Evolutionary conservation across 2,113 vertebrate genomes (phyloP), one percentile per base, ranked within the genome.

Genomic region (Myotis brandtii): DNA sequence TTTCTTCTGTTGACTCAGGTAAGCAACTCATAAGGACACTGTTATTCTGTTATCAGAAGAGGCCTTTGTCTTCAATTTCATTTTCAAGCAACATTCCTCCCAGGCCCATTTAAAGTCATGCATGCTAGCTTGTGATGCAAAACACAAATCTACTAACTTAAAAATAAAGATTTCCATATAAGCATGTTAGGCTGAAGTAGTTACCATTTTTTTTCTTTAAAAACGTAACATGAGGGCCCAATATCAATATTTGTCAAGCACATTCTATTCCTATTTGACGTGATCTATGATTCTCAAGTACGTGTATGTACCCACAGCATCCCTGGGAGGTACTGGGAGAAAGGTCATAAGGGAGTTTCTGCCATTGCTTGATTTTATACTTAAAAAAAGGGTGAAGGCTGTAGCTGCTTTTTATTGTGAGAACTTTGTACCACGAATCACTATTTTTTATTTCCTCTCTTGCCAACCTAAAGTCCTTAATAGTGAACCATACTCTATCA

Each of bases 361-460:
- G 76, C n/a, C 37, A 14, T 70, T 43, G 14, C 43, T 72, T 91
- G 79, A 62, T 88, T 93, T 85, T 87, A 54, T 59, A 9, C 21
- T 94, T 79, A 21, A 64, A 50, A 80, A 79, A 77, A 40, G 9
- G 32, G 0, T 3, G 37, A 54, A 80, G 32, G 30, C 6, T 72
- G 43, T 37, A 81, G 9, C 25, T 50, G 30, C 54, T 64, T 56
- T 83, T 40, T 76, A 67, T 72, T 66, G 16, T 64, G 34, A 94
- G 70, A 69, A 86, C 27, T 93, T 75, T 94, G 18, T 83, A 84
- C 32, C 76, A 48, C 32, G 94, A 92, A 96, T 88, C 67, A 83
- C 10, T 73, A 23, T 62, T 84, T 69, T 87, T 59, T 80, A 87
- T 72, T 95, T 89, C 25, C 8, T 86, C n/a, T 94, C 70, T 80